Base-by-base conservation (phyloP, 2,797 vertebrate species). In the Cyclopterus lumpus region DNA sequence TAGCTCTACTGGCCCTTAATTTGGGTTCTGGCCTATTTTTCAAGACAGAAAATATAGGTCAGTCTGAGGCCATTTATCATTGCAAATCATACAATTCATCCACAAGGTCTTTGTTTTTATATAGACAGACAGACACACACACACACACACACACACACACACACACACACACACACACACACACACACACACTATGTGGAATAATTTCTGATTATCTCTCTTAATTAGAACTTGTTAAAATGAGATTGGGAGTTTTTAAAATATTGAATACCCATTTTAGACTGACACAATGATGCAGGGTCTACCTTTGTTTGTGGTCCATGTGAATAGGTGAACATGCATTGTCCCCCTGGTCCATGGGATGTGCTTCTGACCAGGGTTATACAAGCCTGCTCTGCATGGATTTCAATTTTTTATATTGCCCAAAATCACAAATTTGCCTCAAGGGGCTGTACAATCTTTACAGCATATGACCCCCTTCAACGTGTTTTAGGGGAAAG, bases 11-110 rank as follows among this genome's bases (percentile, higher is more conserved):
- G 90, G 83, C 87, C 88, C 85, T 91, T 92, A 91, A 92, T 95
- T 94, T 93, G 89, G 85, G 82, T 81, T 92, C 60, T 91, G 91
- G 90, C 91, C 93, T 93, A 94, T 93, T 92, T 93, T 93, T 89
- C 84, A 86, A 75, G 80, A 84, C 79, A 48, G 78, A 79, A 82
- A 91, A 95, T 94, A 82, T 95, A 93, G 94, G 94, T 95, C 95
- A 94, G 55, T 81, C 92, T 87, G 77, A 80, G 90, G 88, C 75
- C 81, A 89, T 94, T 94, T 92, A 93, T 94, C 84, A 82, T 80
- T 77, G 66, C 71, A 73, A 75, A 85, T 90, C 91, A 91, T 85
- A 75, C 83, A 86, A 88, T 90, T 93, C 81, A 77, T 89, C 77
- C 71, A 72, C 75, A 44, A 64, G 28, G 73, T 82, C 85, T 93